Base-by-base conservation (phyloP, 2,113 vertebrate species). In the Gnathonemus longibarbis region DNA sequence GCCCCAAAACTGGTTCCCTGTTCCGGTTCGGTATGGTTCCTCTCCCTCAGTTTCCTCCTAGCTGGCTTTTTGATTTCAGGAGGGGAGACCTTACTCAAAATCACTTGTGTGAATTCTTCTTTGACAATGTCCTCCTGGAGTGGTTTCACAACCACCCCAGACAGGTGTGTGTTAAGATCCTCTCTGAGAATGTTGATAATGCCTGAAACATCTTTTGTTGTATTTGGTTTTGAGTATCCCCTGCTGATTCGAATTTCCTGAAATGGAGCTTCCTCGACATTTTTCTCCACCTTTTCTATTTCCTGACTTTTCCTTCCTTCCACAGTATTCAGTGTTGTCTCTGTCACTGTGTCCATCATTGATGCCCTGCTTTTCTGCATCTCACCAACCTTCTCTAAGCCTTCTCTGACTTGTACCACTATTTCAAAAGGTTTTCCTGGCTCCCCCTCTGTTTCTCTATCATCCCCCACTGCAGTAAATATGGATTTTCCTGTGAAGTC, bases 41-140 rank as follows among this genome's bases (percentile, higher is more conserved):
- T 96, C 27, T 98, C 98, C 94, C 93, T 96, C 49, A 98, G 90
- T 94, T 98, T 99, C 92, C 95, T 96, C 88, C 98, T 94, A 84
- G 97, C 92, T 3, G 98, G 98, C 93, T 99, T 99, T 95, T 97
- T 98, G 52, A 99, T 96, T 86, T 96, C 95, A 88, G 95, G 93
- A 46, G 95, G 94, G 49, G 94, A 91, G 89, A 94, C 95, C 3
- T 90, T 94, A 88, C 94, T 94, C 89, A 94, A 6, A 90, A 92
- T 90, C 58, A 90, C 90, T 45, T 95, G 93, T 92, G 96, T 95
- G 91, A 52, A 83, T 58, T 19, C 95, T 88, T 96, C 95, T 93
- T 95, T 94, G 52, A 92, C 90, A 27, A 93, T 6, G 9, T 93
- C 93, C 83, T 94, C 93, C 88, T 95, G 93, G 85, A 92, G 93